Conservation (phyloP, 2,797 vertebrate genomes). For the Amphiprion clarkii region DNA sequence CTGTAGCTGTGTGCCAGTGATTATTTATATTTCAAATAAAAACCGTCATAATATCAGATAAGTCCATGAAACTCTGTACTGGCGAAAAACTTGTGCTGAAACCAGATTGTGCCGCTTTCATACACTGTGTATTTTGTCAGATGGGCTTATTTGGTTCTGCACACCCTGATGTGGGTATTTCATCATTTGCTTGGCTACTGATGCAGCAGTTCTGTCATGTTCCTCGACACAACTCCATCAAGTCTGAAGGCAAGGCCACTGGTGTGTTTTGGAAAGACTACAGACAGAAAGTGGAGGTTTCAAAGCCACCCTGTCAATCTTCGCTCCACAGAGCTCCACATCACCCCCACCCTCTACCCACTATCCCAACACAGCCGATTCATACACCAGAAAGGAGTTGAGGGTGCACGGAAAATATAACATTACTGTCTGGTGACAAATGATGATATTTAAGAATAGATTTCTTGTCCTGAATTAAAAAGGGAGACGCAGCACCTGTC, state of each 20-base stretch:
- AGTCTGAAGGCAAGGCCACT: constrained; percentile 55
- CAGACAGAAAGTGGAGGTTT: constrained; percentile 76
- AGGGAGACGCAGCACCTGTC: constrained; percentile 64
- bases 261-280: constrained; percentile 82
- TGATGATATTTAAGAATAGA: constrained; percentile 61
- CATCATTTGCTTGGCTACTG: constrained; percentile 57
- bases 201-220: constrained; percentile 63
- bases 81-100: constrained; percentile 13
- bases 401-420: constrained; percentile 69
- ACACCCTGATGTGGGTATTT: constrained; percentile 67
- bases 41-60: constrained; percentile 6
- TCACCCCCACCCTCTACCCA: constrained; percentile 40
- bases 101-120: constrained; percentile 27
- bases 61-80: neutral
- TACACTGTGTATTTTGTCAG: constrained; percentile 54
- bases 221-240: constrained; percentile 63
- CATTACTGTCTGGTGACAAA: constrained; percentile 75
- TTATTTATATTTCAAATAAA: constrained; percentile 25
- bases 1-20: constrained; percentile 5
- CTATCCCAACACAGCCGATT: constrained; percentile 47
- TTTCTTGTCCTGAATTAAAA: constrained; percentile 52
- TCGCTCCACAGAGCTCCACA: constrained; percentile 58
- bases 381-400: constrained; percentile 45
- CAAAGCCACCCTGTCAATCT: constrained; percentile 79
- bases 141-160: constrained; percentile 34